Conservation (phyloP, 2,888 invertebrate genomes). For the Pediacus dermestoides region DNA sequence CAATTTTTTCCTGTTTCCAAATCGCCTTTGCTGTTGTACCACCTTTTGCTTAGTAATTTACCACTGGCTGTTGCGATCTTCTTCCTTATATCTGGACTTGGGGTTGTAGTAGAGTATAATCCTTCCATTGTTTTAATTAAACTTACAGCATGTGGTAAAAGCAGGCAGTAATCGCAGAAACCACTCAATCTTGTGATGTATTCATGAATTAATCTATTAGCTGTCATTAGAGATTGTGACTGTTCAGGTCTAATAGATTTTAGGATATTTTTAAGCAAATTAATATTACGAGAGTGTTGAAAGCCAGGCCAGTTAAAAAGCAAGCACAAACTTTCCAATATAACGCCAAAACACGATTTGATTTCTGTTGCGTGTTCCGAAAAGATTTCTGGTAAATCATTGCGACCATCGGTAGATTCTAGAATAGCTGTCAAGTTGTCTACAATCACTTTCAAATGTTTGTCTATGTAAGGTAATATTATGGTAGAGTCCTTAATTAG, state of each 20-base stretch:
- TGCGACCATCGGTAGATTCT: slow-evolving; percentile 56
- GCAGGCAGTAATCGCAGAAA: slow-evolving; percentile 54
- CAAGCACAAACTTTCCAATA: slow-evolving; percentile 47
- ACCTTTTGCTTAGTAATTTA: slow-evolving; percentile 61
- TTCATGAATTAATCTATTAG: slow-evolving; percentile 42
- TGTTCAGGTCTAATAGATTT: slow-evolving; percentile 46
- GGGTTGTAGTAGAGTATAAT: slow-evolving; percentile 49
- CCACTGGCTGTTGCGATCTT: slow-evolving; percentile 54
- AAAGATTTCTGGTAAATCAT: slow-evolving; percentile 58
- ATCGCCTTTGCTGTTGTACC: slow-evolving; percentile 63
- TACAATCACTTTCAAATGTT: slow-evolving; percentile 44
- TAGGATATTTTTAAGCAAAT: slow-evolving; percentile 54
- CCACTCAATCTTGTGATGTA: slow-evolving; percentile 43
- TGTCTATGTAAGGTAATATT: slow-evolving; percentile 52
- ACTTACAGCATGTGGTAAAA: slow-evolving; percentile 55
- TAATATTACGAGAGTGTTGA: slow-evolving; percentile 40
- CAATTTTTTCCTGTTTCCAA: slow-evolving; percentile 60
- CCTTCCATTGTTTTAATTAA: slow-evolving; percentile 55
- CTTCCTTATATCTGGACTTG: slow-evolving; percentile 48
- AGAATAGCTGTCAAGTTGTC: slow-evolving; percentile 53
- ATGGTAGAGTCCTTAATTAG: slow-evolving; percentile 45
- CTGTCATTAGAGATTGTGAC: slow-evolving; percentile 35
- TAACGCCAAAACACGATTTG: slow-evolving; percentile 47
- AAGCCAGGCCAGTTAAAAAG: slow-evolving; percentile 56
- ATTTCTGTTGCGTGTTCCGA: slow-evolving; percentile 52